phyloP scores from a whole-genome alignment of 1,140 invertebrate genomes.

The Drosophila nannoptera region DNA sequence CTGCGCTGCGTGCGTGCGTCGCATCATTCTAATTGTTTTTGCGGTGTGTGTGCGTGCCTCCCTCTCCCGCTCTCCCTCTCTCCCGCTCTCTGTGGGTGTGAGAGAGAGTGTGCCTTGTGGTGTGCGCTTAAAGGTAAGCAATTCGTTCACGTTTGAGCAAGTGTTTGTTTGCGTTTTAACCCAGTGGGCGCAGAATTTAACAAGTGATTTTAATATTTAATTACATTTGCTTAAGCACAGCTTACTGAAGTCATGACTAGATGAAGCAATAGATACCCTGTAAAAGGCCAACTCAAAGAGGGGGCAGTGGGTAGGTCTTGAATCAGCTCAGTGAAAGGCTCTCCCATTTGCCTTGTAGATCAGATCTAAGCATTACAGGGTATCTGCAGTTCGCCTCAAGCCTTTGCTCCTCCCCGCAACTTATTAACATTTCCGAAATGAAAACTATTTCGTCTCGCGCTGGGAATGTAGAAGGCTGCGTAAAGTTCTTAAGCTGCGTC shows the following conservation, averaged over 20 bases:
- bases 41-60: not conserved
- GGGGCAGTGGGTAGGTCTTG: too few relatives aligned
- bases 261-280: not conserved
- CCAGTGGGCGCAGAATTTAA: slow-evolving; percentile 9
- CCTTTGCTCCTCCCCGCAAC: too few relatives aligned
- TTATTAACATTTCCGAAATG: too few relatives aligned
- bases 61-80: not conserved
- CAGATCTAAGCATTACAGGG: too few relatives aligned
- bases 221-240: slow-evolving; percentile 13
- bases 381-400: too few relatives aligned
- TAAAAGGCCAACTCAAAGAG: not conserved
- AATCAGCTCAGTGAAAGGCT: too few relatives aligned
- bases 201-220: slow-evolving; percentile 25
- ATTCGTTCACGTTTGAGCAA: slow-evolving; percentile 17
- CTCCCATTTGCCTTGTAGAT: too few relatives aligned
- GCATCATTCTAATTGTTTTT: slow-evolving; percentile 23
- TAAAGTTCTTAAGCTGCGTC: too few relatives aligned
- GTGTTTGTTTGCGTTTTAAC: slow-evolving; percentile 12
- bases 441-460: too few relatives aligned
- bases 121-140: slow-evolving; percentile 42
- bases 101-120: slow-evolving; percentile 18
- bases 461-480: too few relatives aligned
- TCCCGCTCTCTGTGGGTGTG: not conserved
- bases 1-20: slow-evolving; percentile 34
- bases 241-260: not conserved